These are phyloP conservation scores for Leptopilina drosophilae DNA, from an alignment of 2,888 invertebrate species.

Conservation along the genomic window DNA sequence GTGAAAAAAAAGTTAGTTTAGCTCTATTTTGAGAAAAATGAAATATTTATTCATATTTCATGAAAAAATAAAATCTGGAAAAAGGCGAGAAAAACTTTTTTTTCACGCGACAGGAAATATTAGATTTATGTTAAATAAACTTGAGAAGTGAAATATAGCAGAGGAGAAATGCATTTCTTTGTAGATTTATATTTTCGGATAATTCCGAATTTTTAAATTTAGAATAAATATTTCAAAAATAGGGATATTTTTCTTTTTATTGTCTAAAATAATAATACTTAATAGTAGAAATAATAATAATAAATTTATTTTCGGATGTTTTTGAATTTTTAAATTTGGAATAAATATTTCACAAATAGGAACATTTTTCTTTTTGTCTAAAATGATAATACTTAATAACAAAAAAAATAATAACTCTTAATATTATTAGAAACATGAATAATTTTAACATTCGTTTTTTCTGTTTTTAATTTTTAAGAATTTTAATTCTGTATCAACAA, in stretches of 20 bases:
- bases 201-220: not conserved
- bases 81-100: not conserved
- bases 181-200: not conserved
- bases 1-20: too few species aligned
- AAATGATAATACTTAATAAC: too few species aligned
- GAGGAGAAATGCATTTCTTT: not conserved
- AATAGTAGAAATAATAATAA: too few species aligned
- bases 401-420: too few species aligned
- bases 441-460: too few species aligned
- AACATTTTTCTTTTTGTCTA: too few species aligned
- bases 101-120: not conserved
- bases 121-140: conserved; percentile 1
- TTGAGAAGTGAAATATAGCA: not conserved
- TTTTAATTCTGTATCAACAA: not conserved
- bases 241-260: too few species aligned
- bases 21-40: too few species aligned
- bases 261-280: too few species aligned
- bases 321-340: not conserved
- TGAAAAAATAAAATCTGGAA: not conserved
- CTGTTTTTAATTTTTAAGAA: not conserved
- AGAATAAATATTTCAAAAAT: too few species aligned
- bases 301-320: not conserved
- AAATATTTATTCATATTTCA: conserved; percentile 3
- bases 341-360: too few species aligned
- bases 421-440: too few species aligned